These are phyloP conservation scores for Salarias fasciatus DNA, from an alignment of 2,797 vertebrate genomes.

Conservation along the genomic window DNA sequence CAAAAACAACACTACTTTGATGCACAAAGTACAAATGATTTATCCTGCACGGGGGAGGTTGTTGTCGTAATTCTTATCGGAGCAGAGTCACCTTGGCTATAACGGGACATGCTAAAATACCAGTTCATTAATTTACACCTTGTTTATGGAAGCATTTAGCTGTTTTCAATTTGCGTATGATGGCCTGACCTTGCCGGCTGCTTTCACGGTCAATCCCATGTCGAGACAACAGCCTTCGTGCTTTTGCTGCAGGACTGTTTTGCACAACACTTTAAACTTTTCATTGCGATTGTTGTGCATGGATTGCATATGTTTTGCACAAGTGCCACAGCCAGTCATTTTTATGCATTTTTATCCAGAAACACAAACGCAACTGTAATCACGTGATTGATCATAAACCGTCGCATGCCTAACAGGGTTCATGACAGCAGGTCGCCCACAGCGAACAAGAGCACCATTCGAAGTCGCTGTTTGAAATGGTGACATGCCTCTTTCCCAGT, in stretches of 20 bases:
- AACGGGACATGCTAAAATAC: conserved; percentile 62
- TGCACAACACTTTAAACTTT: conserved; percentile 13
- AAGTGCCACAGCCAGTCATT: no score
- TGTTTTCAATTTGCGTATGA: conserved; percentile 56
- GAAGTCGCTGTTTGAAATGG: conserved; percentile 53
- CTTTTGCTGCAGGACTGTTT: conserved; percentile 27
- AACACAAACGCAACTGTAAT: neutral
- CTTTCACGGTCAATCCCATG: conserved; percentile 40
- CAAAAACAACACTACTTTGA: conserved; percentile 8
- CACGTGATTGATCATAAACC: conserved; percentile 15
- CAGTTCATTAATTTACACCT: conserved; percentile 67
- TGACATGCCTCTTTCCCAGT: conserved; percentile 49
- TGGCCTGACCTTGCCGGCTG: conserved; percentile 64
- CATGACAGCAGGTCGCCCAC: conserved; percentile 45
- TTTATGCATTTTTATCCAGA: neutral
- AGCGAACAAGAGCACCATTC: conserved; percentile 47
- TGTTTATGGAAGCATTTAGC: conserved; percentile 60
- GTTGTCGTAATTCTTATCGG: conserved; percentile 55
- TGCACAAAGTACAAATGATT: conserved; percentile 48
- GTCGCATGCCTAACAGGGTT: conserved; percentile 16
- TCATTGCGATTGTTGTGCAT: conserved; percentile 6
- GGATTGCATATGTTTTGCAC: no score
- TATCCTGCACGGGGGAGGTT: conserved; percentile 35
- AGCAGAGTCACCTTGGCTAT: conserved; percentile 76
- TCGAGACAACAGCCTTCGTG: conserved; percentile 15